Percentiles rank a stretch among this genome's conserved stretches.
phyloP scores from a whole-genome alignment of 2,888 invertebrate genomes.

The Macrophya annulata region DNA sequence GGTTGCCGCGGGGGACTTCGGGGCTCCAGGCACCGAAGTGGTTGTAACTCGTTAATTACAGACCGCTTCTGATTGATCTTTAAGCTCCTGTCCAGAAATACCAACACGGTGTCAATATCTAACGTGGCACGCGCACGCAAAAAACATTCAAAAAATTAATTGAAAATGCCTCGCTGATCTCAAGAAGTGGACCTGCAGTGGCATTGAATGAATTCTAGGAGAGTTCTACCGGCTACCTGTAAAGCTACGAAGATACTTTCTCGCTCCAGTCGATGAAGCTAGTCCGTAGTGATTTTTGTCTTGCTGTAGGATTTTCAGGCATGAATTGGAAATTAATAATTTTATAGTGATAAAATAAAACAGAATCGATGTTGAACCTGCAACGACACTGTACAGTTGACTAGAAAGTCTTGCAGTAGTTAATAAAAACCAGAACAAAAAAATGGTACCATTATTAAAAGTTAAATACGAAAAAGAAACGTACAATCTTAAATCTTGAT shows the following conservation, averaged over 20 bases:
- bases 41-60: constrained; percentile 79
- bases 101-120: constrained; percentile 74
- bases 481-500: constrained; percentile 48
- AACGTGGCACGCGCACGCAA: constrained; percentile 71
- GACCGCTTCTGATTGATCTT: constrained; percentile 79
- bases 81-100: constrained; percentile 63
- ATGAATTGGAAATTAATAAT: neutral
- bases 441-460: constrained; percentile 36
- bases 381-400: neutral
- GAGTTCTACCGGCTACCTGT: neutral
- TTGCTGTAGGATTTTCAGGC: neutral
- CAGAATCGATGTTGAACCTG: neutral
- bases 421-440: no score
- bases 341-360: neutral
- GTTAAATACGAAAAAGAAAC: constrained; percentile 35
- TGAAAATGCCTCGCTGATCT: constrained; percentile 48
- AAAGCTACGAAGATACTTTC: neutral
- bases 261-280: neutral
- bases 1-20: constrained; percentile 61
- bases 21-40: constrained; percentile 54
- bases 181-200: neutral
- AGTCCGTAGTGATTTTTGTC: neutral
- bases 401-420: neutral
- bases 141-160: constrained; percentile 56
- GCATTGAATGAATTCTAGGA: neutral